Evolutionary conservation across 2,113 vertebrate species (phyloP).

Genomic region (Phalacrocorax carbo): DNA sequence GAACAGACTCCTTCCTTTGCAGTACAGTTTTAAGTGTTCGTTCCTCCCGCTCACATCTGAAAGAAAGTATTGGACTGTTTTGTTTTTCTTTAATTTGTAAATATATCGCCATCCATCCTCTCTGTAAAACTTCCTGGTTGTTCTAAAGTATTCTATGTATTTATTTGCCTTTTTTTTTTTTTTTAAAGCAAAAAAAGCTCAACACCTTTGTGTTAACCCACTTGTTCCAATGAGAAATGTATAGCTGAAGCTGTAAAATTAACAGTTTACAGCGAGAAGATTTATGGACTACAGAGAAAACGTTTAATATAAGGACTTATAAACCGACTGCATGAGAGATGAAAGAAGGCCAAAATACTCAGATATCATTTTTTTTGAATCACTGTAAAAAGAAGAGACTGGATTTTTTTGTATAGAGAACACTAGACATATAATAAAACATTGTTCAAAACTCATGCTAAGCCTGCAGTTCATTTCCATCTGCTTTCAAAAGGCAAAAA

Average conservation of each 20-base stretch:
- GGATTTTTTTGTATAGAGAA: conserved; percentile 81
- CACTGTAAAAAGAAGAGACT: conserved; percentile 69
- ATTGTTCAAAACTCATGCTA: conserved; percentile 62
- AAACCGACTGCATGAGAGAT: conserved; percentile 74
- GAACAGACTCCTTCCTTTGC: neutral
- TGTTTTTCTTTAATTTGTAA: conserved; percentile 42
- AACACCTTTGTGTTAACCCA: conserved; percentile 62
- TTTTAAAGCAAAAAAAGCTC: neutral
- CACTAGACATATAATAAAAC: conserved; percentile 82
- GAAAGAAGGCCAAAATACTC: conserved; percentile 75
- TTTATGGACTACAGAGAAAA: conserved; percentile 32
- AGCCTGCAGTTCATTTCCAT: neutral
- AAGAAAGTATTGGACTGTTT: neutral
- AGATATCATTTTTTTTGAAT: conserved; percentile 63
- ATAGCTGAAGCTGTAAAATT: conserved; percentile 33
- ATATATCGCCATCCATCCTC: neutral
- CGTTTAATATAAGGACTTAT: conserved; percentile 65
- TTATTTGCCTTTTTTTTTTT: conserved; percentile 37
- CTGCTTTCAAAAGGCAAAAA: neutral
- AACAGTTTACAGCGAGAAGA: conserved; percentile 36
- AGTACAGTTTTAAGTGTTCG: neutral
- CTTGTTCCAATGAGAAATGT: conserved; percentile 38
- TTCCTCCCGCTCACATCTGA: neutral
- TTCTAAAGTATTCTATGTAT: conserved; percentile 43
- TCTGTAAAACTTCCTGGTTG: neutral